These are phyloP conservation scores for Furcula furcula DNA, from an alignment of 2,888 invertebrate species.

Conservation along the genomic window DNA sequence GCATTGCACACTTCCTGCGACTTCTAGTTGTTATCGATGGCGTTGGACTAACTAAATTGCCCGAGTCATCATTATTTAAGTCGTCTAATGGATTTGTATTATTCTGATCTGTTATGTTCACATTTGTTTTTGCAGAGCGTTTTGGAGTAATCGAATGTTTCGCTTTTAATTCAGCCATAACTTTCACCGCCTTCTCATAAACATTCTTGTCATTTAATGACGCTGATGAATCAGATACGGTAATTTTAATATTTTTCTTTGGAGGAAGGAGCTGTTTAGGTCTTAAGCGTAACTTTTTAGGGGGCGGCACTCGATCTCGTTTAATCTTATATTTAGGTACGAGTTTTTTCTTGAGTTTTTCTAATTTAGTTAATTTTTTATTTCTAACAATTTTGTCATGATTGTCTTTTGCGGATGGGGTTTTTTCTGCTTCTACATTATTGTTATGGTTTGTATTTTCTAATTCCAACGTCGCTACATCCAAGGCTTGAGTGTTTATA, in stretches of 20 bases:
- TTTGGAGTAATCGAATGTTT: constrained; percentile 13
- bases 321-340: constrained; percentile 57
- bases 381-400: constrained; percentile 19
- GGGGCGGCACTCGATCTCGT: constrained; percentile 15
- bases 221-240: constrained; percentile 24
- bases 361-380: constrained; percentile 49
- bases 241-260: constrained; percentile 17
- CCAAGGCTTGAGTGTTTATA: not conserved
- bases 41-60: too few species aligned
- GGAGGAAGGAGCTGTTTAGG: constrained; percentile 20
- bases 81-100: not conserved
- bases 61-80: too few species aligned
- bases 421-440: not conserved
- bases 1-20: constrained; percentile 21
- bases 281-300: constrained; percentile 27
- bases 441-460: not conserved
- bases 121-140: not conserved
- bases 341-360: constrained; percentile 48
- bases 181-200: constrained; percentile 59
- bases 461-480: not conserved
- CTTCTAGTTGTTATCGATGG: constrained; percentile 12
- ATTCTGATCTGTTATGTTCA: not conserved
- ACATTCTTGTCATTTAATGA: constrained; percentile 46
- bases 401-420: constrained; percentile 1
- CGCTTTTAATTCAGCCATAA: constrained; percentile 52